phyloP scores from a whole-genome alignment of 2,113 vertebrate genomes.

The Corapipo altera region DNA sequence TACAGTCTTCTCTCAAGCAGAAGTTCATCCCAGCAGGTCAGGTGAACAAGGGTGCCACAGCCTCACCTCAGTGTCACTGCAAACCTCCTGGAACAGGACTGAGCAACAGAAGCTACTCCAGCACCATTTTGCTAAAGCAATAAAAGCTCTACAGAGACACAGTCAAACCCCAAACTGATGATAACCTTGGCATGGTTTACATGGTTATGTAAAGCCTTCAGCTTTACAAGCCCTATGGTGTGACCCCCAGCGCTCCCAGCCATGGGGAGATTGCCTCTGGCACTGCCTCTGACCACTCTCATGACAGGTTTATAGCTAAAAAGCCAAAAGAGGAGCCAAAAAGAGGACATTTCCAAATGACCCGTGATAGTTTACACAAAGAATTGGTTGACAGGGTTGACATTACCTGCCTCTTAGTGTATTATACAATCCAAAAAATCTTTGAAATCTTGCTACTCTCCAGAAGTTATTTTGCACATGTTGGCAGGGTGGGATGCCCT shows the following conservation, averaged over 20 bases:
- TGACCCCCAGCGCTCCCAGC: background rate
- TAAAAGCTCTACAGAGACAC: background rate
- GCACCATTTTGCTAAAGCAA: background rate
- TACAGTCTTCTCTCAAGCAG: background rate
- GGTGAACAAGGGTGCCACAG: background rate
- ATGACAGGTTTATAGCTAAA: background rate
- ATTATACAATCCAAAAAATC: background rate
- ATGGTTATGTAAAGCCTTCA: too few relatives aligned
- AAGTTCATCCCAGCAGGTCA: background rate
- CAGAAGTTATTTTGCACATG: fast-evolving
- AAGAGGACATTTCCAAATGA: background rate
- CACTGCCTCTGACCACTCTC: background rate
- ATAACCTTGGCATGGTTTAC: background rate
- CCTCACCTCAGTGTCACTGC: too few relatives aligned
- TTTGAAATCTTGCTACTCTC: background rate
- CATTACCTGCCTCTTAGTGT: background rate
- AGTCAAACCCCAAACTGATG: background rate
- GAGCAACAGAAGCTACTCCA: background rate
- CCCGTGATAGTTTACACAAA: background rate
- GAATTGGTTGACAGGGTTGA: background rate
- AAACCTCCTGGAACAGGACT: background rate
- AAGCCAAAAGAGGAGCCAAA: background rate
- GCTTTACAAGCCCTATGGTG: background rate
- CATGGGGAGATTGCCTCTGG: background rate
- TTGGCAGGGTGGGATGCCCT: background rate